A percentile compares a stretch with the other conserved stretches of the same genome.
Evolutionary conservation across 2,113 vertebrate genomes (phyloP).

Genomic region (Poicephalus meyeri): DNA sequence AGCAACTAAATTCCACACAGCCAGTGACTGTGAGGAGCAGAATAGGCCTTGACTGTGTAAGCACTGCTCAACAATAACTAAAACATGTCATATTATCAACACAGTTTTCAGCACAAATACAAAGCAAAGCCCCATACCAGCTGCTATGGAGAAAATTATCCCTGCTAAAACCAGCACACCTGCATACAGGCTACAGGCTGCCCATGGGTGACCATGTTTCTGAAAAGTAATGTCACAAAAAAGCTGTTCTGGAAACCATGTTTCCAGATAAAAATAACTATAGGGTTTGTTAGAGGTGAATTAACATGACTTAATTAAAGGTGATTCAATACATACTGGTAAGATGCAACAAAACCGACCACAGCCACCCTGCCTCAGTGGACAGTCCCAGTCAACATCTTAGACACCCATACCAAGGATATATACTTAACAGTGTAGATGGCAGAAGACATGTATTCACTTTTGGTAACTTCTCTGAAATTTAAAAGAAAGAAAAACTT

Average conservation of each 20-base stretch:
- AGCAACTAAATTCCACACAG: not conserved
- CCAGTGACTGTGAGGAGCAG: not conserved
- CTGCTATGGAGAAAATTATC: not conserved
- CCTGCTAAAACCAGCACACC: not conserved
- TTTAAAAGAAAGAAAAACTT: not conserved
- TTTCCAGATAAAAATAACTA: not conserved
- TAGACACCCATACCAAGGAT: not conserved
- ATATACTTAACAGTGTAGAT: not conserved
- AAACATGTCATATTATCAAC: not conserved
- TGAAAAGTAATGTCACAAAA: not conserved
- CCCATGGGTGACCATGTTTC: not conserved
- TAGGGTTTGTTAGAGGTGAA: not conserved
- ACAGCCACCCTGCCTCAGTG: not conserved
- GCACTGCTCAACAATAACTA: not conserved
- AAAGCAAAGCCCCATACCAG: not conserved
- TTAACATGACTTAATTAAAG: not conserved
- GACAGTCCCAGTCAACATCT: not conserved
- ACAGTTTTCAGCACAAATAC: not conserved
- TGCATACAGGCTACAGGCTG: not conserved
- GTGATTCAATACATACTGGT: not conserved
- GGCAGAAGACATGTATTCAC: not conserved
- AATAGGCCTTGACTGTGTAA: not conserved
- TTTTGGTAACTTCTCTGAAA: not conserved
- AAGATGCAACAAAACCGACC: not conserved
- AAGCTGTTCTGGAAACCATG: not conserved